These are phyloP conservation scores for Drosophila lacertosa DNA, from an alignment of 1,140 invertebrate genomes.

Conservation along the genomic window DNA sequence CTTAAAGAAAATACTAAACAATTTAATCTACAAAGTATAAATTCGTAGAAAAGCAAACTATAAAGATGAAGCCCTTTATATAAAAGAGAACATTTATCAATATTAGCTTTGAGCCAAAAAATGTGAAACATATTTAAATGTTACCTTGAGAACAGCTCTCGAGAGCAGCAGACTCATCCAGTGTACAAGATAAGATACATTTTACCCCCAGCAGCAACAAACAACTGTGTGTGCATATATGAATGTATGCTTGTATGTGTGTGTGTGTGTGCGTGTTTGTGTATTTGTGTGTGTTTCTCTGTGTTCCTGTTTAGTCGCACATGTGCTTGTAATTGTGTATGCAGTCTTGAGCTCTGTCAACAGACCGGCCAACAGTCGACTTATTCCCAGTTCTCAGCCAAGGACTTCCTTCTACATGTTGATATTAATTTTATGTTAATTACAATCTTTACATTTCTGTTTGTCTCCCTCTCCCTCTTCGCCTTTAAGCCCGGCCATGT, in stretches of 20 bases:
- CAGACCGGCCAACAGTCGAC: constrained; percentile 13
- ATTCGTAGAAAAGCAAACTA: too few species aligned
- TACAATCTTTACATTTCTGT: constrained; percentile 70
- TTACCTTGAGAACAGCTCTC: neutral
- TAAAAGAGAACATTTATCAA: neutral
- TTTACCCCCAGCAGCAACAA: constrained; percentile 2
- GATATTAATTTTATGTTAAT: constrained; percentile 81
- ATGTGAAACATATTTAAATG: constrained; percentile 9
- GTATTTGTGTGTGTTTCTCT: neutral
- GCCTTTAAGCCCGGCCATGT: constrained; percentile 4
- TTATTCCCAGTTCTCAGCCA: neutral
- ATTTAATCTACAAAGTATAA: too few species aligned
- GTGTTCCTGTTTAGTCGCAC: neutral
- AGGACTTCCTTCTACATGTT: constrained; percentile 49
- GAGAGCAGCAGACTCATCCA: constrained; percentile 1
- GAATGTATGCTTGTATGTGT: neutral
- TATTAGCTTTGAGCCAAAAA: neutral
- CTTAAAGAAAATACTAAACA: too few species aligned
- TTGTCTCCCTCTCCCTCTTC: constrained; percentile 39
- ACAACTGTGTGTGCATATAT: constrained; percentile 14
- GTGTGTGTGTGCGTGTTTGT: neutral
- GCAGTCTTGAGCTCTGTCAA: constrained; percentile 22
- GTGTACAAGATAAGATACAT: neutral
- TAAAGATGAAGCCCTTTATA: neutral
- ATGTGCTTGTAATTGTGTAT: constrained; percentile 6